Evolutionary conservation across 2,797 vertebrate species (phyloP), one percentile per base, ranked within the genome.

Genomic region (Buceros bicornis): DNA sequence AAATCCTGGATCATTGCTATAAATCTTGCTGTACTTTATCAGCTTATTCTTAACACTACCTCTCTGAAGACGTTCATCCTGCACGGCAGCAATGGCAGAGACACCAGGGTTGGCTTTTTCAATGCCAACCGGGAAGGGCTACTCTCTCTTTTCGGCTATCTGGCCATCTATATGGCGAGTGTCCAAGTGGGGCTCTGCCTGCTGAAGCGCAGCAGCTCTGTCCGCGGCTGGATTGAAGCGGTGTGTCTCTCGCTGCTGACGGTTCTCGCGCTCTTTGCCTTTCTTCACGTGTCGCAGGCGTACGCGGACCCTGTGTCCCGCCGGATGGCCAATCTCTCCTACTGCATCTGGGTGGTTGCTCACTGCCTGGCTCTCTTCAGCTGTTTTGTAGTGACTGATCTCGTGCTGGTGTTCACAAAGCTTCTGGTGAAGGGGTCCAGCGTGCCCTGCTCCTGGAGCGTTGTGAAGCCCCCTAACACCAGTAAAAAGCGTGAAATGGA

Each of bases 81-180:
- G 65, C 97, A 99, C 22, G 99, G 99, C 10, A 96, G 95, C 16
- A 97, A 99, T 26, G 98, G 99, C 85, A 97, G 95, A 19, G 98
- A 88, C 40, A 96, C 97, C 1, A 97, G 98, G 37, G 67, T 31
- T 60, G 98, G 98, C 85, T 98, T 99, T 64, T 81, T 99, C 35
- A 97, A 99, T 16, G 99, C 99, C 56, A 99, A 99, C 98, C 98
- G 98, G 91, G 99, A 99, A 94, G 99, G 99, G 2, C 93, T 99
- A 72, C 98, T 99, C 88, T 99, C 99, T 26, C 91, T 98, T 3
- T 71, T 97, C 6, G 99, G 99, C 8, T 99, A 99, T 33, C 95
- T 99, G 5, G 98, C 99, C 57, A 97, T 99, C 87, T 98, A 99
- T 67, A 97, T 99, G 98, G 98, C 98, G 9, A 99, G 99, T 3